Percentiles rank a stretch among this genome's conserved stretches.
phyloP scores from a whole-genome alignment of 2,113 vertebrate species.

The Centropristis striata region DNA sequence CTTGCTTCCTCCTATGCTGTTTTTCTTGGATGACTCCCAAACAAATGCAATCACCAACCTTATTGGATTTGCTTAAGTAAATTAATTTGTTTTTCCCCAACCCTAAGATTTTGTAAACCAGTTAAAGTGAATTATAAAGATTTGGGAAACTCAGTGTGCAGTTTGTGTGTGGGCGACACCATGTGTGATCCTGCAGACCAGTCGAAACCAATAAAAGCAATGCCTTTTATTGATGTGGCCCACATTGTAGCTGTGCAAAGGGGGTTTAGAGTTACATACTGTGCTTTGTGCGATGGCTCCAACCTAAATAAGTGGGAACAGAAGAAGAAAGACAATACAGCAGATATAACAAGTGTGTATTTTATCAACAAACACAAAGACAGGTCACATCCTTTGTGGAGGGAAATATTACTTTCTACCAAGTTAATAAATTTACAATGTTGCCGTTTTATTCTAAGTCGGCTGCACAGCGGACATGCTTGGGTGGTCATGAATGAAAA shows the following conservation, averaged over 20 bases:
- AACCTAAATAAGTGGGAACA: conserved; percentile 9
- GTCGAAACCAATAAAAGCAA: background rate
- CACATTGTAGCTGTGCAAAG: conserved; percentile 30
- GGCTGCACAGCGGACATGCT: background rate
- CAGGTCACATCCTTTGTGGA: background rate
- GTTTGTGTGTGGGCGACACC: conserved; percentile 13
- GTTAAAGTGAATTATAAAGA: conserved; percentile 4
- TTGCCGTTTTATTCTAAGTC: background rate
- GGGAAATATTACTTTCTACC: background rate
- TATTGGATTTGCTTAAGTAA: background rate
- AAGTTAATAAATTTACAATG: conserved; percentile 1
- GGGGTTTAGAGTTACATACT: background rate
- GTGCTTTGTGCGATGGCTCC: background rate
- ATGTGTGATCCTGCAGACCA: background rate
- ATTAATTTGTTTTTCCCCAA: conserved; percentile 6
- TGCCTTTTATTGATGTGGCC: conserved; percentile 16
- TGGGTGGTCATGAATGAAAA: background rate
- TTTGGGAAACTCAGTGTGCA: background rate
- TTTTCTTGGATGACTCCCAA: conserved; percentile 9
- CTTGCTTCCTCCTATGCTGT: background rate
- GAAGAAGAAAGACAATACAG: background rate
- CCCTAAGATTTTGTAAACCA: conserved; percentile 15
- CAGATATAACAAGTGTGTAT: background rate
- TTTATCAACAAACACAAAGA: background rate
- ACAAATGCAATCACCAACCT: conserved; percentile 2